Evolutionary conservation across 1,140 invertebrate genomes (phyloP).

Genomic region (Halyomorpha halys): DNA sequence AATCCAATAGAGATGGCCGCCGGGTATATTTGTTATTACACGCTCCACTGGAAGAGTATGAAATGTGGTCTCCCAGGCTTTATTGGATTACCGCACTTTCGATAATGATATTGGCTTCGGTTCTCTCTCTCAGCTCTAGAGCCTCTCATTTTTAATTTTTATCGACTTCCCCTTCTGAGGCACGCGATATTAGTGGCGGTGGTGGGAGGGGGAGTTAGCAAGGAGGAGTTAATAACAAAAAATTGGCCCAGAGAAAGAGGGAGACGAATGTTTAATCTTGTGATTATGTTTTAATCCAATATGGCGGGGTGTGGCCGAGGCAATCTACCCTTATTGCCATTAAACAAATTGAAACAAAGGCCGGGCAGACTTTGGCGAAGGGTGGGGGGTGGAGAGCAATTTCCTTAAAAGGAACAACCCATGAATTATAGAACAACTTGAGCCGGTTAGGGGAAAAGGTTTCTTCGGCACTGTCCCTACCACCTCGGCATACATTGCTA

Average conservation of each 20-base stretch:
- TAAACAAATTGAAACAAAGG: slow-evolving; percentile 27
- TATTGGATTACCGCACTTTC: slow-evolving; percentile 8
- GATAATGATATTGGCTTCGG: slow-evolving; percentile 5
- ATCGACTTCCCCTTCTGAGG: too few relatives aligned
- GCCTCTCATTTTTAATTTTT: too few relatives aligned
- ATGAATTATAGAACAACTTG: slow-evolving; percentile 26
- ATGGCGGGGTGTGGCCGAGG: slow-evolving; percentile 26
- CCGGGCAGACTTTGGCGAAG: slow-evolving; percentile 7
- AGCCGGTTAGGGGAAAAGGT: slow-evolving; percentile 25
- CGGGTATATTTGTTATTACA: slow-evolving; percentile 12
- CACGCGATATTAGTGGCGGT: background rate
- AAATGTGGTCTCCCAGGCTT: slow-evolving; percentile 1
- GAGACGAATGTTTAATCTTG: slow-evolving; percentile 26
- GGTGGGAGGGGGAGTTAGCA: background rate
- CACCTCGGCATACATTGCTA: too few relatives aligned
- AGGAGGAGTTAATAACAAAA: background rate
- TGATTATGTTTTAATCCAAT: slow-evolving; percentile 27
- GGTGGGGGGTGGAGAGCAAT: slow-evolving; percentile 19
- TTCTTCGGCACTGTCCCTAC: slow-evolving; percentile 8
- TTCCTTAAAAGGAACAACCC: slow-evolving; percentile 27
- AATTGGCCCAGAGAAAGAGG: background rate
- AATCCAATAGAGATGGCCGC: slow-evolving; percentile 4
- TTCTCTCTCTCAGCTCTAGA: too few relatives aligned
- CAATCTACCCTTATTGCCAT: slow-evolving; percentile 27
- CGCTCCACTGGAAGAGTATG: slow-evolving; percentile 7